Conservation (phyloP, 2,113 vertebrate species). For the Choloepus hoffmanni region DNA sequence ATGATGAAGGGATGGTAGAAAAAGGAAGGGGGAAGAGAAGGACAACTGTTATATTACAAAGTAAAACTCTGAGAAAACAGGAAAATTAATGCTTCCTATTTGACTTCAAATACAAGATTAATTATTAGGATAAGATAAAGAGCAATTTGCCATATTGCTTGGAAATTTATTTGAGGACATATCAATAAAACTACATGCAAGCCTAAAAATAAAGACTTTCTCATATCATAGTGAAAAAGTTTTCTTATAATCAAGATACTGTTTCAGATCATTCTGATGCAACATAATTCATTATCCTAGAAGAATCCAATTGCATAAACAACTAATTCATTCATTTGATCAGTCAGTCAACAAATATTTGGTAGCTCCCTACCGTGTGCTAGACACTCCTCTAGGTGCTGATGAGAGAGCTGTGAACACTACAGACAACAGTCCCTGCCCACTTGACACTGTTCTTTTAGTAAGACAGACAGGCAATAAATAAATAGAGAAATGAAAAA, state of each 20-base stretch:
- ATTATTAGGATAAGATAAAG: conserved; percentile 49
- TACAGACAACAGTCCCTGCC: background rate
- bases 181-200: background rate
- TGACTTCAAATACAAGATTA: conserved; percentile 36
- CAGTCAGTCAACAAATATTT: background rate
- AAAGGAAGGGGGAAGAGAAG: background rate
- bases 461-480: background rate
- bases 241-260: conserved; percentile 38
- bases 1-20: background rate
- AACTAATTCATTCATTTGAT: background rate
- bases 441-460: background rate
- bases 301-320: background rate
- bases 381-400: background rate
- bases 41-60: background rate
- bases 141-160: background rate
- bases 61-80: conserved; percentile 37
- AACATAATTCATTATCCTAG: conserved; percentile 3
- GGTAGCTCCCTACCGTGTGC: background rate
- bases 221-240: background rate
- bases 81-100: background rate
- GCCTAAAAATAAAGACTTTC: conserved; percentile 29
- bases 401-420: background rate
- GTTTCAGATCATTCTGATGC: background rate
- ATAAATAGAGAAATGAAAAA: background rate
- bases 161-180: background rate